A percentile compares a stretch with the other conserved stretches of the same genome.
Evolutionary conservation across 2,797 vertebrate genomes (phyloP).

Genomic region (Eidolon dupreanum): DNA sequence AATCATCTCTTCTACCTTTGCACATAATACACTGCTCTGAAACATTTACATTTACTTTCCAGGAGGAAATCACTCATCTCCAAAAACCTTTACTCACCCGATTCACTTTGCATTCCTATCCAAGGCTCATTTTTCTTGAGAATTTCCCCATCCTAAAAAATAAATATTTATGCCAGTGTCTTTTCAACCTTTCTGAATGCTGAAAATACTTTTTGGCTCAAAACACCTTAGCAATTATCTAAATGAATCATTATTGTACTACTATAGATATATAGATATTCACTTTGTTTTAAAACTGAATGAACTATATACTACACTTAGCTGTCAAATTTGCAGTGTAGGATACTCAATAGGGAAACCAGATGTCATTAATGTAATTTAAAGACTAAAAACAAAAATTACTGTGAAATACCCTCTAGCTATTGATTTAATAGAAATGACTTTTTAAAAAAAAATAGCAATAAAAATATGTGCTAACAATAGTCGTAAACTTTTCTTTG

Average conservation of each 20-base stretch:
- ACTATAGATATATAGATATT: conserved; percentile 16
- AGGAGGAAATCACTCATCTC: background rate
- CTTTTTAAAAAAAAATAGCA: conserved; percentile 40
- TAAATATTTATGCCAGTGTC: background rate
- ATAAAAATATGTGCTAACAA: conserved; percentile 34
- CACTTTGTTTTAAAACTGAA: background rate
- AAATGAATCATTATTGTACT: background rate
- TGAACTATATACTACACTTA: conserved; percentile 2
- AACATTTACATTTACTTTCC: background rate
- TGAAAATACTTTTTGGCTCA: conserved; percentile 9
- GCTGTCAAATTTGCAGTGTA: conserved; percentile 44
- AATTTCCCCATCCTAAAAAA: background rate
- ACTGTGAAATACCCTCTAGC: conserved; percentile 34
- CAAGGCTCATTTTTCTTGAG: background rate
- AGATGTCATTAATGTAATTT: background rate
- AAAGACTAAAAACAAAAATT: background rate
- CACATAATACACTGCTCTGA: background rate
- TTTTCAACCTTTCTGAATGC: conserved; percentile 44
- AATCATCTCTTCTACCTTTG: conserved; percentile 47
- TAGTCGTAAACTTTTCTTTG: conserved; percentile 31
- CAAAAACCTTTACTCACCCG: background rate
- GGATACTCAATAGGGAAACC: background rate
- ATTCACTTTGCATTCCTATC: background rate
- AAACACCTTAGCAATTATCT: conserved; percentile 33
- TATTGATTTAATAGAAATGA: conserved; percentile 57